A percentile compares a stretch with the other conserved stretches of the same genome.
phyloP scores from a whole-genome alignment of 2,113 vertebrate species.

The Heterotis niloticus region DNA sequence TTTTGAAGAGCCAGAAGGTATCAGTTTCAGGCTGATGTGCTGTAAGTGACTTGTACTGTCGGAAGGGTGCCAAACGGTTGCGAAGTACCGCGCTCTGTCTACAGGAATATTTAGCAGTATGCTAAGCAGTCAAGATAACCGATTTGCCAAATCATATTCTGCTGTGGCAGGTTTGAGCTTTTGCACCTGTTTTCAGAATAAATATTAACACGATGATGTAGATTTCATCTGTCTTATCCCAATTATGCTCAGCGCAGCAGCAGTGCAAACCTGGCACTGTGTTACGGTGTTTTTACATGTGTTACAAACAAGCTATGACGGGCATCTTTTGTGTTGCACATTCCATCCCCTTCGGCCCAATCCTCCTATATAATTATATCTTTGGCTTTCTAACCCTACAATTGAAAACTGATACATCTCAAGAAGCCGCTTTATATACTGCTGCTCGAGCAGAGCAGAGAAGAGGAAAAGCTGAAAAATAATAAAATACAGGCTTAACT shows the following conservation, averaged over 20 bases:
- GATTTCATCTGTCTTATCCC: slow-evolving; percentile 58
- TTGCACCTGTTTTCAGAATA: slow-evolving; percentile 67
- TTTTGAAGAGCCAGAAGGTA: slow-evolving; percentile 33
- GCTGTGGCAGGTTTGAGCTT: slow-evolving; percentile 56
- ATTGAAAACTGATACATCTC: slow-evolving; percentile 65
- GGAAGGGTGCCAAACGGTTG: slow-evolving; percentile 66
- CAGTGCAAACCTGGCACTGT: slow-evolving; percentile 49
- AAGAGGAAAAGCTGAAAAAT: slow-evolving; percentile 54
- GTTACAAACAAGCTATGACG: slow-evolving; percentile 36
- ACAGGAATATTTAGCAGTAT: slow-evolving; percentile 49
- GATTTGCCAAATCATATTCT: slow-evolving; percentile 45
- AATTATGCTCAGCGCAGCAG: slow-evolving; percentile 63
- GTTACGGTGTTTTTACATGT: slow-evolving; percentile 34
- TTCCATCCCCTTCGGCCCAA: slow-evolving; percentile 40
- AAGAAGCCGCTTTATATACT: slow-evolving; percentile 62
- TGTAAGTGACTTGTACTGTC: slow-evolving; percentile 57
- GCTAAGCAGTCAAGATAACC: slow-evolving; percentile 27
- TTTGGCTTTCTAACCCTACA: slow-evolving; percentile 71
- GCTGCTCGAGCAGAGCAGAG: slow-evolving; percentile 62
- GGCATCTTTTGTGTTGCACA: slow-evolving; percentile 43
- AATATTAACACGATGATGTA: slow-evolving; percentile 65
- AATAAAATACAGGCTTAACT: slow-evolving; percentile 86
- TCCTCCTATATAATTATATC: slow-evolving; percentile 65
- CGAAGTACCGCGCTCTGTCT: slow-evolving; percentile 51
- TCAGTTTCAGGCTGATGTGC: slow-evolving; percentile 62